Percentiles rank a stretch among this genome's conserved stretches.
phyloP scores from a whole-genome alignment of 92 coral and sea anemone species.

The Epizoanthus stellaris region DNA sequence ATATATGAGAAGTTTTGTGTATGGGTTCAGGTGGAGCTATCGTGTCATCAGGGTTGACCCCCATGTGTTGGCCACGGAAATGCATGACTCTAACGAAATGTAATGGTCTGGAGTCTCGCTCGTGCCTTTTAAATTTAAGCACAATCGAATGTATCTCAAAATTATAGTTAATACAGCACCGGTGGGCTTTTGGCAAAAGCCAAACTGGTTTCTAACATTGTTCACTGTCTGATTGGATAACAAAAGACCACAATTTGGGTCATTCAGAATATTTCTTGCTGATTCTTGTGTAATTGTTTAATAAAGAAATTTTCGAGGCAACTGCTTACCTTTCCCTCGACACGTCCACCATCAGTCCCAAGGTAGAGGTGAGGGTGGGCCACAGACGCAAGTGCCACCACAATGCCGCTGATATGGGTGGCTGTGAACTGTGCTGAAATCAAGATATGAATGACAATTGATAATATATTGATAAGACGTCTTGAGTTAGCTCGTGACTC shows the following conservation, averaged over 20 bases:
- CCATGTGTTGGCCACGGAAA: conserved; percentile 61
- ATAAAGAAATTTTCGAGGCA: neutral
- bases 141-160: no score
- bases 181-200: no score
- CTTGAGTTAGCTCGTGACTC: no score
- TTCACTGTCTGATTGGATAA: no score
- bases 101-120: conserved; percentile 68
- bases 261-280: no score
- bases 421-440: conserved; percentile 63
- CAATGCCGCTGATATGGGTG: conserved; percentile 67
- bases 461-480: no score
- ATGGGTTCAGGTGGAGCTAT: conserved; percentile 44
- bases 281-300: no score
- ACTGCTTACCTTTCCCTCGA: conserved; percentile 49
- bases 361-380: conserved; percentile 61
- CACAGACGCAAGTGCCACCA: conserved; percentile 54
- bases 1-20: neutral
- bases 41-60: conserved; percentile 24
- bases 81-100: conserved; percentile 62
- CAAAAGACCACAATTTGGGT: no score
- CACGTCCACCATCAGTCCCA: conserved; percentile 52
- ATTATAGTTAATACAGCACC: no score
- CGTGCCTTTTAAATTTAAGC: conserved; percentile 8
- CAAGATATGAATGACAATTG: neutral
- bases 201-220: no score